phyloP scores from a whole-genome alignment of 2,113 vertebrate genomes.

The Zosterops japonicus region DNA sequence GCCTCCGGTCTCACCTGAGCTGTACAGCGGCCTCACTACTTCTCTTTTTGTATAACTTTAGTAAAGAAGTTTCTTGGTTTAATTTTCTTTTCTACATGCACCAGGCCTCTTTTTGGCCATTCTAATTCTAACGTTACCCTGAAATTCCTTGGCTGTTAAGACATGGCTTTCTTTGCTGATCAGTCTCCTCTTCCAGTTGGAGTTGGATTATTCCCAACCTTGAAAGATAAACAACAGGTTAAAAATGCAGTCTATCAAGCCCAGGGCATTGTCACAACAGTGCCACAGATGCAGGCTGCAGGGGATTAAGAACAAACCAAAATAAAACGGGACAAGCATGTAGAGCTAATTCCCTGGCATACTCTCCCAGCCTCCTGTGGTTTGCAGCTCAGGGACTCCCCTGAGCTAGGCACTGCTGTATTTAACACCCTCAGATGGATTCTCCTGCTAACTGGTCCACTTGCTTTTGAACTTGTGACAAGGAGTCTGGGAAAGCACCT shows the following conservation, averaged over 20 bases:
- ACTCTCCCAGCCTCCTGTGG: not conserved
- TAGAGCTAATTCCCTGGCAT: not conserved
- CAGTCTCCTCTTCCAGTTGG: not conserved
- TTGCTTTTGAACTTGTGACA: not conserved
- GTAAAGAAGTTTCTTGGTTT: not conserved
- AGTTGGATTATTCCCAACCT: not conserved
- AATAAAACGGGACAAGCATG: accelerated
- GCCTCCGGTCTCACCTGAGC: not conserved
- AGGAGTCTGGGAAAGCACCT: not conserved
- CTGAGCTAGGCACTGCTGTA: not conserved
- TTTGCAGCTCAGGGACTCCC: not conserved
- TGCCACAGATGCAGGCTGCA: not conserved
- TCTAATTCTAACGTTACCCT: not conserved
- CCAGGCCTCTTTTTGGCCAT: not conserved
- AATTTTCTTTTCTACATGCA: not conserved
- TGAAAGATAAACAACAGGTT: not conserved
- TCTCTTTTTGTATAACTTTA: not conserved
- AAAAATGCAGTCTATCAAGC: not conserved
- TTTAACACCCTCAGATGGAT: not conserved
- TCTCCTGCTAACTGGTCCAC: not conserved
- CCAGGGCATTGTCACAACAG: not conserved
- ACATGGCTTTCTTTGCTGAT: not conserved
- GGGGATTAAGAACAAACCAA: not conserved
- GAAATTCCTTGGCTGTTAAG: not conserved
- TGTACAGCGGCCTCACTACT: not conserved